phyloP scores from a whole-genome alignment of 2,113 vertebrate genomes.

The Antechinus flavipes region DNA sequence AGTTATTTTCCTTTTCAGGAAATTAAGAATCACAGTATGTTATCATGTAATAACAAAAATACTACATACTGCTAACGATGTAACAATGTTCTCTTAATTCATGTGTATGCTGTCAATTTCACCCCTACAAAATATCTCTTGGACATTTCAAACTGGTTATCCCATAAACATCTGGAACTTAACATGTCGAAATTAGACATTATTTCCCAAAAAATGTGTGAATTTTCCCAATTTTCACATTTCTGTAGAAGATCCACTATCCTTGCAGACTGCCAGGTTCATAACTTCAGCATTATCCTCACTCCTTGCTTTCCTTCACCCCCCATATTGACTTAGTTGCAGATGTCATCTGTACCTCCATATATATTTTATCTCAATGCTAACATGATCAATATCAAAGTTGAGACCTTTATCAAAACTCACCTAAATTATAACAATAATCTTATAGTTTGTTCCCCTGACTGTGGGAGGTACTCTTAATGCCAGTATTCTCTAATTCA shows the following conservation, averaged over 20 bases:
- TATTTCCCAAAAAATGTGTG: background rate
- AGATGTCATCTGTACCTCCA: background rate
- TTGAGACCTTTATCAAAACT: background rate
- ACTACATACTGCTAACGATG: background rate
- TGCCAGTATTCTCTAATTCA: background rate
- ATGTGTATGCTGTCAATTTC: background rate
- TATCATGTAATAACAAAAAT: background rate
- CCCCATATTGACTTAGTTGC: background rate
- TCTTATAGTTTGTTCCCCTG: background rate
- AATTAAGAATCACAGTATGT: background rate
- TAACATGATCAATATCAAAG: background rate
- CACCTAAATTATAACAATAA: background rate
- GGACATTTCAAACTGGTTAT: background rate
- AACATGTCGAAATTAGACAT: background rate
- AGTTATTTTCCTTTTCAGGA: background rate
- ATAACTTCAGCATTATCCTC: background rate
- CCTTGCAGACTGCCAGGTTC: background rate
- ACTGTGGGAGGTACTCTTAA: background rate
- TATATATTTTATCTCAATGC: background rate
- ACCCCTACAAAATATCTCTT: background rate
- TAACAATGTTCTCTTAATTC: background rate
- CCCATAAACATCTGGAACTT: background rate
- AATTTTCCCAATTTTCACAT: background rate
- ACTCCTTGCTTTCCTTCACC: background rate
- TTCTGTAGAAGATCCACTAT: background rate